Evolutionary conservation across 2,888 invertebrate species (phyloP), one percentile per base, ranked within the genome.

Genomic region (Meloe dianella): DNA sequence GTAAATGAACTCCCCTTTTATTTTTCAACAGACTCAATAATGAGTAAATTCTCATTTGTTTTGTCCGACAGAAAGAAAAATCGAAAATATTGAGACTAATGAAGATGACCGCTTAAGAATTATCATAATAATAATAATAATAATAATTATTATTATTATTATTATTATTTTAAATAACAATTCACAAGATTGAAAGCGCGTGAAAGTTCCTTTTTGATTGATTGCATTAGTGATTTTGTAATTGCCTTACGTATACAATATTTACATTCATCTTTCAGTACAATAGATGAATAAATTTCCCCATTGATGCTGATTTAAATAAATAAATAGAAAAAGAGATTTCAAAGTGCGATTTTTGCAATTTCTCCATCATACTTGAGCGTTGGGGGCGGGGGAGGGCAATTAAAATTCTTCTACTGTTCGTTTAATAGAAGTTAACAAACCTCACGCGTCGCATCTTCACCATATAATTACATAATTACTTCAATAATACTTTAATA

Each of bases 381-480:
- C n/a, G n/a, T n/a, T n/a, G n/a, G n/a, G n/a, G n/a, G n/a, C n/a
- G n/a, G n/a, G n/a, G n/a, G n/a, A n/a, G n/a, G n/a, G n/a, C n/a
- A 63, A 63, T 66, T 60, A 64, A 61, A 57, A 61, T 67, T 67
- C 63, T n/a, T 47, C 10, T 10, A 17, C 6, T 17, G 17, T 41
- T 17, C 7, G 41, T 67, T 61, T n/a, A 30, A 61, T 60, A 32
- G 47, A 67, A 58, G 64, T 67, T 67, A 67, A 64, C 67, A 61
- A 64, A 67, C 58, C 68, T 68, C 68, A 68, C 68, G 65, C 68
- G 66, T 68, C 63, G 66, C 47, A 47, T 47, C 61, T 51, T 10
- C 14, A n/a, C 57, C 60, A 60, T 68, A 60, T 64, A 69, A 69
- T 69, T 69, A 69, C 66, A 66, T 66, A 69, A 69, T 69, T 69